Evolutionary conservation across 2,888 invertebrate genomes (phyloP).

Genomic region (Baccha elongata): DNA sequence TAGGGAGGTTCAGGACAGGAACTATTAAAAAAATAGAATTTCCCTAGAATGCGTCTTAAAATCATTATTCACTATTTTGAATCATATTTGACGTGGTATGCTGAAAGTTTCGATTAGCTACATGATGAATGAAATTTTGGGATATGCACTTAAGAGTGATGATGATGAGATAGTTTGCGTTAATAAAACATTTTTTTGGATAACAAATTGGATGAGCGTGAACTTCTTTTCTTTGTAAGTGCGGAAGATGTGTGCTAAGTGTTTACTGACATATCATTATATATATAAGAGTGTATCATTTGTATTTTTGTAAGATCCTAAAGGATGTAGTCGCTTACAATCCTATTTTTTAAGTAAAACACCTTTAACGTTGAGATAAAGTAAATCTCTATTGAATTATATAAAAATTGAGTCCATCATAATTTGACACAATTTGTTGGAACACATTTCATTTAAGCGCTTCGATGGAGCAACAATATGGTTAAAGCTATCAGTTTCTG

Average conservation of each 20-base stretch:
- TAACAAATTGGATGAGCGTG: constrained; percentile 9
- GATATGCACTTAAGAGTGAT: constrained; percentile 30
- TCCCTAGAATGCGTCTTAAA: neutral
- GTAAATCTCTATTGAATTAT: too few species aligned
- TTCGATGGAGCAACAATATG: too few species aligned
- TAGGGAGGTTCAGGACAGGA: constrained; percentile 19
- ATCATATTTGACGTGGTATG: constrained; percentile 28
- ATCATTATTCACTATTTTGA: constrained; percentile 19
- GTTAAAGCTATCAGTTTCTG: too few species aligned
- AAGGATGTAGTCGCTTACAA: too few species aligned
- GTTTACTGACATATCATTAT: neutral
- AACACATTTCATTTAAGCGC: too few species aligned
- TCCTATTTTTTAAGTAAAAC: too few species aligned
- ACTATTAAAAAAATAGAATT: constrained; percentile 33
- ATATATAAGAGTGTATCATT: too few species aligned
- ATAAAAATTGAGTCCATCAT: too few species aligned
- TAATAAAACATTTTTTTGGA: constrained; percentile 32
- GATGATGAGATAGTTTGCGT: constrained; percentile 36
- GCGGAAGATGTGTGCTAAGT: constrained; percentile 15
- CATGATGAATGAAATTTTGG: constrained; percentile 32
- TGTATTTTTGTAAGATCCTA: too few species aligned
- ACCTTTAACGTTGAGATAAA: too few species aligned
- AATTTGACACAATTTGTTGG: too few species aligned
- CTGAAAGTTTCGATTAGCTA: constrained; percentile 36
- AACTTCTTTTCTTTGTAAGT: neutral